Evolutionary conservation across 2,797 vertebrate genomes (phyloP).

Genomic region (Phataginus tricuspis): DNA sequence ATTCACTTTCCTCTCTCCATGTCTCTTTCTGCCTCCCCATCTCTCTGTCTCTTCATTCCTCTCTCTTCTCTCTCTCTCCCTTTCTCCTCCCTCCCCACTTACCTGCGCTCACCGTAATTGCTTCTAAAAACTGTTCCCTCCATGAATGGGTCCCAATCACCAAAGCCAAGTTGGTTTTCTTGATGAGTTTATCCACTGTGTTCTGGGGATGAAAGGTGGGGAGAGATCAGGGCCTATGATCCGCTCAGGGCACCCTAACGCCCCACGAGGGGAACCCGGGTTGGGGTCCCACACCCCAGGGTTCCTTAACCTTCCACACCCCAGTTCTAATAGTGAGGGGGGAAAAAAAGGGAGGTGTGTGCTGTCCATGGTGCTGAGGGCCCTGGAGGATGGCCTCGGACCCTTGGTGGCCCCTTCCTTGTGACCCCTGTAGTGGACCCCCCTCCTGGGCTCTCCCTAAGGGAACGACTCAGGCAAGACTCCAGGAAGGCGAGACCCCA

Average conservation of each 20-base stretch:
- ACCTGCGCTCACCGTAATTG: slow-evolving; percentile 95
- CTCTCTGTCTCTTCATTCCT: background rate
- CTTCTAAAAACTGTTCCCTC: slow-evolving; percentile 95
- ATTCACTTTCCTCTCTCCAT: background rate
- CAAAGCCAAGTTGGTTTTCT: slow-evolving; percentile 93
- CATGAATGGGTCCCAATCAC: slow-evolving; percentile 95
- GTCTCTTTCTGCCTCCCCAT: background rate
- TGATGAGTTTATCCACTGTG: slow-evolving; percentile 95
- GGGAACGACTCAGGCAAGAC: background rate
- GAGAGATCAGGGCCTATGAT: background rate
- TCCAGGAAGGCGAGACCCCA: background rate
- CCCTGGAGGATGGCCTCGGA: accelerated
- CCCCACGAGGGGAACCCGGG: accelerated
- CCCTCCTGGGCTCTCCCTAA: background rate
- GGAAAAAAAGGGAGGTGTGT: accelerated
- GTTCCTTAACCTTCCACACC: background rate
- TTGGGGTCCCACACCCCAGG: background rate
- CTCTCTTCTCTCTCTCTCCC: background rate
- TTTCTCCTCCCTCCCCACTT: slow-evolving; percentile 60
- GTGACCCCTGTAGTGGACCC: background rate
- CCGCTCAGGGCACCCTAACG: background rate
- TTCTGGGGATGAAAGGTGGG: slow-evolving; percentile 82
- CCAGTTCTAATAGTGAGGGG: background rate
- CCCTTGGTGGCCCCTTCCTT: background rate
- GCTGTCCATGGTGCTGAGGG: slow-evolving; percentile 28